phyloP scores from a whole-genome alignment of 2,113 vertebrate species.

The Benitochromis conjunctus region DNA sequence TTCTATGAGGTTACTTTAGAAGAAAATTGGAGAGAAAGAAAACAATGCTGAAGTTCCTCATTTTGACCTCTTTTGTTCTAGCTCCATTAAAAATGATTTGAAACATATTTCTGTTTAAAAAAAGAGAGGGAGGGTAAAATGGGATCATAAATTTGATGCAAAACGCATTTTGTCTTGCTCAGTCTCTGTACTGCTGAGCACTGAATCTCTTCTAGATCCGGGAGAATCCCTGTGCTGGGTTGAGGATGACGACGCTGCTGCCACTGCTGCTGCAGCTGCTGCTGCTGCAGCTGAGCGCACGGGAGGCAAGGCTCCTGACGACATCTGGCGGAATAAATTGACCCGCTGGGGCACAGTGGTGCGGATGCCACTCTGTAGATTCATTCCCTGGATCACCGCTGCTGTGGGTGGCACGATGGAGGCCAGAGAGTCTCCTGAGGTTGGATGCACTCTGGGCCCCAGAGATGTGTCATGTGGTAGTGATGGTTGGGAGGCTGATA shows the following conservation, averaged over 20 bases:
- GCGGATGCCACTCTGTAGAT: conserved; percentile 75
- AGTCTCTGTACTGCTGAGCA: conserved; percentile 88
- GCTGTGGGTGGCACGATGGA: conserved; percentile 80
- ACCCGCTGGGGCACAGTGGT: conserved; percentile 84
- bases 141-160: conserved; percentile 96
- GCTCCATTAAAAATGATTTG: conserved; percentile 70
- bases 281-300: conserved; percentile 71
- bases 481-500: conserved; percentile 98
- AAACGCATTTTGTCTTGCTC: conserved; percentile 96
- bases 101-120: conserved; percentile 62
- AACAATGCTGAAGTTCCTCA: conserved; percentile 74
- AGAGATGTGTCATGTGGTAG: conserved; percentile 90
- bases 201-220: conserved; percentile 80
- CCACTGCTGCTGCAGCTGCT: conserved; percentile 58
- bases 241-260: conserved; percentile 63
- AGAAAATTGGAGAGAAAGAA: conserved; percentile 63
- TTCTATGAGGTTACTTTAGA: conserved; percentile 82
- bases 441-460: conserved; percentile 82
- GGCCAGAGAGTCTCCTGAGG: conserved; percentile 88
- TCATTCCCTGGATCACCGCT: conserved; percentile 68
- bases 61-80: conserved; percentile 69
- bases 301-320: conserved; percentile 89
- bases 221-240: conserved; percentile 82
- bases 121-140: conserved; percentile 51
- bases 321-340: conserved; percentile 94